Base-by-base conservation (phyloP, 2,888 invertebrate species). In the Diarsia rubi region DNA sequence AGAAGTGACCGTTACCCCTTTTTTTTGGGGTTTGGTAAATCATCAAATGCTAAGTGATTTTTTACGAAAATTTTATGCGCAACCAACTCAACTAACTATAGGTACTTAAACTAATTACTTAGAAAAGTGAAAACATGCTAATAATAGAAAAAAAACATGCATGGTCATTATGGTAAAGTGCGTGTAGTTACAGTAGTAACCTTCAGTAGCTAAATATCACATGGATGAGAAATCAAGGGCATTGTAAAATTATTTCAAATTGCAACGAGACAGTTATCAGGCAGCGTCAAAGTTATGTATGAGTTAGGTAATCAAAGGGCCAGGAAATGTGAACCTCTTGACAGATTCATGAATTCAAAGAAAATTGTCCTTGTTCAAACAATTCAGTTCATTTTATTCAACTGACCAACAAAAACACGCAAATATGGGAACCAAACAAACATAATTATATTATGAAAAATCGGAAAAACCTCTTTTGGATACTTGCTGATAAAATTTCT, bases 221-320 rank as follows among this genome's bases (percentile, higher is more conserved):
- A 21, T 52, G 31, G n/a, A 68, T 69, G 73, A 31, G 19, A 67
- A 73, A 67, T 69, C 66, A 73, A 78, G 82, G 78, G 44, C 73
- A 62, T 21, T 21, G n/a, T 19, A 42, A 14, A 59, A 69, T 82
- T 63, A 63, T 49, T 21, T 27, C 42, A 73, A 73, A 81, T 69
- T 44, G 44, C n/a, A 12, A 27, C 49, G 19, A 16, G 47, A 64
- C 57, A 65, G 49, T 31, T 27, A 63, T 69, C n/a, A n/a, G n/a
- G 21, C 24, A 45, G 1, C 31, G 52, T 54, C 64, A 66, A 14
- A n/a, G 52, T 42, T 47, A 57, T 27, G 65, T 47, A 57, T 27
- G 65, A 44, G n/a, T 74, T 60, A 65, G 31, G 4, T 31, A 42
- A 37, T 75, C 66, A 63, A 3, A 27, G 14, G 16, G 63, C 27